These are phyloP conservation scores for Hucho hucho DNA, from an alignment of 2,113 vertebrate genomes.

Conservation along the genomic window DNA sequence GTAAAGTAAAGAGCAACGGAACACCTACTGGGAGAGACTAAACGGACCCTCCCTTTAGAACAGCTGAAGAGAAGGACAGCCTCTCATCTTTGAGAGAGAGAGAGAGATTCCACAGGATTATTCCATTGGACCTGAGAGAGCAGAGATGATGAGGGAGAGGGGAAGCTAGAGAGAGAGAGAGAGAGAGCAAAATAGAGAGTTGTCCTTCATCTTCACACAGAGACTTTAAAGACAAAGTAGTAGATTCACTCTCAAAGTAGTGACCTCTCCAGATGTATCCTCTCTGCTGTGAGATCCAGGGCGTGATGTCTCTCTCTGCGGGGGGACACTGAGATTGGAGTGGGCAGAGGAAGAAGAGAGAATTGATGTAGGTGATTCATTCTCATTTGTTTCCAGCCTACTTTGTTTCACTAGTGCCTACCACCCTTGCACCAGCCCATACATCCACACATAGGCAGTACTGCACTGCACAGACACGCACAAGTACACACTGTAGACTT, in stretches of 20 bases:
- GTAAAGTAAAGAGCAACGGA: slow-evolving; percentile 13
- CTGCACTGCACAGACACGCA: neutral
- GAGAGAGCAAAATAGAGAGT: neutral
- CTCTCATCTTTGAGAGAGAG: slow-evolving; percentile 37
- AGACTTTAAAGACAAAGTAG: neutral
- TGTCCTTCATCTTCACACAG: neutral
- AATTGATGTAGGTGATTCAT: too few species aligned
- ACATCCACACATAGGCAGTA: neutral
- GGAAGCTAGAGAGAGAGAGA: neutral
- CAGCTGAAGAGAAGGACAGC: slow-evolving; percentile 20
- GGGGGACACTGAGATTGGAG: too few species aligned
- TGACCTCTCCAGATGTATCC: neutral
- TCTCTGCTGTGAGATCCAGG: neutral
- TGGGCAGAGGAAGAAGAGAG: too few species aligned
- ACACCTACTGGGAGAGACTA: slow-evolving; percentile 24
- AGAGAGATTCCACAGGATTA: slow-evolving; percentile 10
- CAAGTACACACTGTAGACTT: neutral
- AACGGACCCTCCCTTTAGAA: neutral
- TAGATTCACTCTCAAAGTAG: neutral
- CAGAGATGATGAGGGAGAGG: slow-evolving; percentile 4
- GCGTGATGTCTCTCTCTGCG: too few species aligned
- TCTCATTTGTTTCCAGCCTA: too few species aligned
- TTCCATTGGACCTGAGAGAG: slow-evolving; percentile 20
- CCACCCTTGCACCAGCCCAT: neutral
- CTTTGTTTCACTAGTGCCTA: too few species aligned